These are phyloP conservation scores for Rhineura floridana DNA, from an alignment of 2,113 vertebrate species.

Conservation along the genomic window DNA sequence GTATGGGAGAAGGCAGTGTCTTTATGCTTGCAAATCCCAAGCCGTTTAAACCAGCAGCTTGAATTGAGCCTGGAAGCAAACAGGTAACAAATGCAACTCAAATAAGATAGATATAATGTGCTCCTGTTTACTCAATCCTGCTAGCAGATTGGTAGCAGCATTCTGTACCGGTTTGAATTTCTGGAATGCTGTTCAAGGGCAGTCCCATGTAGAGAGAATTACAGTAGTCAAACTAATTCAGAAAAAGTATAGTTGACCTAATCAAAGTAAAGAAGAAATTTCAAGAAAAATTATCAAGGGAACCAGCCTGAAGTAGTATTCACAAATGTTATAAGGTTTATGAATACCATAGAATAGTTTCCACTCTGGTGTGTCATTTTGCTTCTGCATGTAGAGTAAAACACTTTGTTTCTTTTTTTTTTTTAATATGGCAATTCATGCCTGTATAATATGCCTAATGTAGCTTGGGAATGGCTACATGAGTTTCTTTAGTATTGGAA, in stretches of 20 bases:
- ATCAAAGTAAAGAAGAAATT: slow-evolving; percentile 9
- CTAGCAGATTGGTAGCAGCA: background rate
- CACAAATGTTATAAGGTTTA: slow-evolving; percentile 13
- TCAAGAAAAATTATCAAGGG: slow-evolving; percentile 2
- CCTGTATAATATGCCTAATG: background rate
- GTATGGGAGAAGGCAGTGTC: background rate
- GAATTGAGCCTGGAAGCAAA: background rate
- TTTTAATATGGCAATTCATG: background rate
- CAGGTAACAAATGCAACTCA: background rate
- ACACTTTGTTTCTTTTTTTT: background rate
- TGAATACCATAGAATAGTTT: background rate
- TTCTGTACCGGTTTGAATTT: background rate
- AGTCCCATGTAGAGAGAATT: background rate
- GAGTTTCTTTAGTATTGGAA: background rate
- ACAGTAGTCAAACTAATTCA: slow-evolving; percentile 14
- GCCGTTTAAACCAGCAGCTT: background rate
- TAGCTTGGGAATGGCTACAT: background rate
- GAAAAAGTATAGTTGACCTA: background rate
- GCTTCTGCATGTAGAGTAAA: background rate
- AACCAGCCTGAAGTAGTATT: background rate
- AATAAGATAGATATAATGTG: background rate
- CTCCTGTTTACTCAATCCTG: background rate
- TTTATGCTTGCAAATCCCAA: background rate
- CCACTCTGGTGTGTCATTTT: background rate
- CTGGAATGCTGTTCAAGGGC: background rate